These are phyloP conservation scores for Rhinopithecus roxellana DNA, from an alignment of 2,113 vertebrate genomes.

Conservation along the genomic window DNA sequence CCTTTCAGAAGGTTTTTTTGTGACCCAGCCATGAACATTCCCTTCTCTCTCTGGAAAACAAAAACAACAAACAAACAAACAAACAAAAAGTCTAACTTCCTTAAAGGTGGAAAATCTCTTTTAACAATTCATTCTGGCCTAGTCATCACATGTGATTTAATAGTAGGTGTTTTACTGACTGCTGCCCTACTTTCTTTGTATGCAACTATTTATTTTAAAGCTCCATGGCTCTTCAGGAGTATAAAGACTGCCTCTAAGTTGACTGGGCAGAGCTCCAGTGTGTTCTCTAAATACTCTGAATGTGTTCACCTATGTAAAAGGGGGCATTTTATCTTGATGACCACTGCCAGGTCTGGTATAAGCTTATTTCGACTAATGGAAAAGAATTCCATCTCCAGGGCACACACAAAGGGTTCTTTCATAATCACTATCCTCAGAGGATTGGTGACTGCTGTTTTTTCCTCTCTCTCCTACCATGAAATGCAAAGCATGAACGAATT, in stretches of 20 bases:
- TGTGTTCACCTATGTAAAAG: constrained; percentile 36
- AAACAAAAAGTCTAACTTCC: background rate
- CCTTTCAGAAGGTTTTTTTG: background rate
- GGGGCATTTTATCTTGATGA: constrained; percentile 53
- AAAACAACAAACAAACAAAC: background rate
- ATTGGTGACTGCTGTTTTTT: background rate
- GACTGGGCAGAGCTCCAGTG: background rate
- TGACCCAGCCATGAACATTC: background rate
- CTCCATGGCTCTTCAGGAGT: background rate
- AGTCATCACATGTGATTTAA: constrained; percentile 24
- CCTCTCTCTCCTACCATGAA: constrained; percentile 45
- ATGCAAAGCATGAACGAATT: constrained; percentile 74
- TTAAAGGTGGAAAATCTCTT: constrained; percentile 42
- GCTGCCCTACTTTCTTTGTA: constrained; percentile 29
- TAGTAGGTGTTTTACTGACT: constrained; percentile 1
- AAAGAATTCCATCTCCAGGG: constrained; percentile 47
- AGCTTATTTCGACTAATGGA: constrained; percentile 67
- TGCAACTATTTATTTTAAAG: constrained; percentile 49
- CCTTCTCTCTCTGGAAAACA: background rate
- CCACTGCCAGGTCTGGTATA: constrained; percentile 37
- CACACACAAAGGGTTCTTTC: constrained; percentile 75
- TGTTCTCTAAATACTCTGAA: constrained; percentile 49
- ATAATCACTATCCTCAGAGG: constrained; percentile 66
- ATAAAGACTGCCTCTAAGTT: constrained; percentile 34
- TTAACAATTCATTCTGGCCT: constrained; percentile 43